Conservation (phyloP, 2,797 vertebrate genomes). For the Microctenopoma lineatum region DNA sequence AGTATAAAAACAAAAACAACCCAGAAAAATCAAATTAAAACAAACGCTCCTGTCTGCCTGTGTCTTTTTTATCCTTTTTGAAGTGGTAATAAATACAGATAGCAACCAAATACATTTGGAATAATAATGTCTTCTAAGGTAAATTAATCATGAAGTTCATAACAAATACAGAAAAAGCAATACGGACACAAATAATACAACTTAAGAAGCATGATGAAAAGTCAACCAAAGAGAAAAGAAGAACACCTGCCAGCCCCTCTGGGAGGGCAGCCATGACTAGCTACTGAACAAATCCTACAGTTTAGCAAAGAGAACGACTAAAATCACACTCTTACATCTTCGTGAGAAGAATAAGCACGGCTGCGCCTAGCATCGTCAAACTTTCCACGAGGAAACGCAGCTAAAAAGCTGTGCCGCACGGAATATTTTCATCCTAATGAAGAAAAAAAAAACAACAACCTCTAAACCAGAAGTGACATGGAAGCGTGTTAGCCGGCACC, state of each 20-base stretch:
- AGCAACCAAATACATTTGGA: conserved; percentile 89
- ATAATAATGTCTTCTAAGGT: conserved; percentile 85
- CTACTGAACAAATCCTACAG: conserved; percentile 77
- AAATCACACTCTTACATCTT: conserved; percentile 69
- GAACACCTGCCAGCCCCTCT: conserved; percentile 68
- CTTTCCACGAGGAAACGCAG: conserved; percentile 47
- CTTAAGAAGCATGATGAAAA: conserved; percentile 68
- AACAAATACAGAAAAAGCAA: conserved; percentile 78
- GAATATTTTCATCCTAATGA: conserved; percentile 41
- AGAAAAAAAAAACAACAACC: conserved; percentile 22
- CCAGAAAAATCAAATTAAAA: conserved; percentile 72
- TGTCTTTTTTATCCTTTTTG: conserved; percentile 83
- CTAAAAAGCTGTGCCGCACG: conserved; percentile 57
- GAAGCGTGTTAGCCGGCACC: conserved; percentile 65
- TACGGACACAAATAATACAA: conserved; percentile 77
- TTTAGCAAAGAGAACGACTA: conserved; percentile 72
- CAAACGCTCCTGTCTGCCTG: conserved; percentile 72
- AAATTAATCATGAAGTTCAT: conserved; percentile 84
- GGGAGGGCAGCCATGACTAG: conserved; percentile 71
- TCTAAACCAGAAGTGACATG: conserved; percentile 56
- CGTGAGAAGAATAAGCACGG: conserved; percentile 62
- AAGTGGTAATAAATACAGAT: conserved; percentile 92
- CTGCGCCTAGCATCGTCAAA: conserved; percentile 62
- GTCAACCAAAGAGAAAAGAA: conserved; percentile 61
- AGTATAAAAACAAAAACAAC: conserved; percentile 76